phyloP scores from a whole-genome alignment of 2,888 invertebrate genomes.

The Electrophaes corylata region DNA sequence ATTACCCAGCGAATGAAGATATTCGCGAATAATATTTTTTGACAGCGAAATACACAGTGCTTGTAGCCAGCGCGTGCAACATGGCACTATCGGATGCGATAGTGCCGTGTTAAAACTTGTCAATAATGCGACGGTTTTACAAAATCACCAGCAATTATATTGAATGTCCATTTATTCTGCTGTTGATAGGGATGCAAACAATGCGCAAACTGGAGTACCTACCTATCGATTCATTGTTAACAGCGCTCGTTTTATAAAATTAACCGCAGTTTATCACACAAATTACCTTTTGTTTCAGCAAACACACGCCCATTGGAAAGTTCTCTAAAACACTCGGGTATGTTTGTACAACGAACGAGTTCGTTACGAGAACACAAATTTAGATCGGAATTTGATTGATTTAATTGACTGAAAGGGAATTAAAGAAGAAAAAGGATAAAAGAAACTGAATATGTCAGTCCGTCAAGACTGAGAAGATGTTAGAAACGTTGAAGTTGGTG shows the following conservation, averaged over 20 bases:
- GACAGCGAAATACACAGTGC: constrained; percentile 22
- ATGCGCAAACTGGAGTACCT: constrained; percentile 28
- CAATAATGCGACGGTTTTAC: constrained; percentile 47
- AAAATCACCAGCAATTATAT: constrained; percentile 50
- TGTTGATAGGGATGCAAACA: constrained; percentile 36
- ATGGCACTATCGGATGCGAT: constrained; percentile 45
- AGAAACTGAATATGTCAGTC: no score
- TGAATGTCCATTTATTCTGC: constrained; percentile 39
- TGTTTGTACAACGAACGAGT: constrained; percentile 28
- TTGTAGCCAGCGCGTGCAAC: constrained; percentile 32
- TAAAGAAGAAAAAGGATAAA: not conserved
- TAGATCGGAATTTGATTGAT: constrained; percentile 10
- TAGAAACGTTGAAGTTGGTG: no score
- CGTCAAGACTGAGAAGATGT: no score
- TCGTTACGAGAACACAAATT: constrained; percentile 26
- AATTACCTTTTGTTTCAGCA: constrained; percentile 28
- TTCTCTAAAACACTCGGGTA: constrained; percentile 27
- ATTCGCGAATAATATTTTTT: constrained; percentile 33
- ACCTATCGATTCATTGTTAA: constrained; percentile 32
- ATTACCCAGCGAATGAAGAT: no score
- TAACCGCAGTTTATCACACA: constrained; percentile 27
- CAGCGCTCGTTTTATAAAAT: constrained; percentile 28
- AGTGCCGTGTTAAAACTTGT: constrained; percentile 56
- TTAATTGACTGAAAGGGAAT: no score
- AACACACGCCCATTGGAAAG: constrained; percentile 32